A percentile compares a stretch with the other conserved stretches of the same genome.
These are phyloP conservation scores for Heteromurus nitidus DNA, from an alignment of 2,888 invertebrate species.

Conservation along the genomic window DNA sequence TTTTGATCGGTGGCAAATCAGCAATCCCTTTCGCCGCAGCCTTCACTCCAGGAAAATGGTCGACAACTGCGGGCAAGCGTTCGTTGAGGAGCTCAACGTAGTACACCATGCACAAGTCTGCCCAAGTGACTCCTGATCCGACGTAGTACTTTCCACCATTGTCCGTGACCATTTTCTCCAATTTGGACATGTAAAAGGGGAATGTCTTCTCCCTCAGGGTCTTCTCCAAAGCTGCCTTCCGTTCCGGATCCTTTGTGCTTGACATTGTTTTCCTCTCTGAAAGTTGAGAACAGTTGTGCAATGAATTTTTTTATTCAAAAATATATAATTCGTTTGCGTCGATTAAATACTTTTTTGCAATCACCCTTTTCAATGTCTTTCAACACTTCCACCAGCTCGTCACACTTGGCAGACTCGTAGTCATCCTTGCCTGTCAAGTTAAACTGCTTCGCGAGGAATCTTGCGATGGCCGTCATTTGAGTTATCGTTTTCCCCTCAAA, in stretches of 20 bases:
- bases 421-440: constrained; percentile 61
- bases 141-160: constrained; percentile 8
- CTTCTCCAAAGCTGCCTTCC: constrained; percentile 1
- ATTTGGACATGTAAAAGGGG: constrained; percentile 34
- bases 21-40: constrained; percentile 78
- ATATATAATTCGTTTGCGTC: too few species aligned
- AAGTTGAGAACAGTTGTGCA: too few species aligned
- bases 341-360: too few species aligned
- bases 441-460: constrained; percentile 72
- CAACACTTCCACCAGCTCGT: constrained; percentile 54
- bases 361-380: constrained; percentile 63
- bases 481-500: constrained; percentile 54
- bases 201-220: not conserved
- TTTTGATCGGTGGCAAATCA: constrained; percentile 78
- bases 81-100: not conserved
- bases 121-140: constrained; percentile 37
- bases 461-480: constrained; percentile 71
- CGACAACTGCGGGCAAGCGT: constrained; percentile 73
- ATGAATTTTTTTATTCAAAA: too few species aligned
- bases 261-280: too few species aligned
- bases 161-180: constrained; percentile 9
- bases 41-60: constrained; percentile 78
- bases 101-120: constrained; percentile 49
- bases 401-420: constrained; percentile 55
- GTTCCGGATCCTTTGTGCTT: constrained; percentile 25